Evolutionary conservation across 2,113 vertebrate genomes (phyloP).

Genomic region (Lampris megalopsis): DNA sequence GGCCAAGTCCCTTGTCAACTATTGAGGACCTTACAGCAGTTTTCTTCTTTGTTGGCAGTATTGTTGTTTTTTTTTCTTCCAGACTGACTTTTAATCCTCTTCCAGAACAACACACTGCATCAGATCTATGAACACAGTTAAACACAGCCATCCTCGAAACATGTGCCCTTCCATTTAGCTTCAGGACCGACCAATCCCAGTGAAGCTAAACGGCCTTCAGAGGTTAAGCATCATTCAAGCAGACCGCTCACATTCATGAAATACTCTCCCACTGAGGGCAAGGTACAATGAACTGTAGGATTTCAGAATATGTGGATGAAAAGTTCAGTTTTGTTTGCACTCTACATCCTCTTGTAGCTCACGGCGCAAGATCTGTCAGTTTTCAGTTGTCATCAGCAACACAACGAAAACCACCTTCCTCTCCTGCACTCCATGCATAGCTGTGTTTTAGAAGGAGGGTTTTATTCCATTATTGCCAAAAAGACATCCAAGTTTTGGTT

Average conservation of each 20-base stretch:
- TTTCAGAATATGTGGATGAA: not conserved
- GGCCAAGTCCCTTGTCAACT: slow-evolving; percentile 28
- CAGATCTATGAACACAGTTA: not conserved
- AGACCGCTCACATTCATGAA: slow-evolving; percentile 9
- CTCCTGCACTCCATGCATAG: not conserved
- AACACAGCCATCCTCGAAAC: not conserved
- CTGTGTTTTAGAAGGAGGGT: slow-evolving; percentile 69
- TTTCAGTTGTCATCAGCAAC: slow-evolving; percentile 15
- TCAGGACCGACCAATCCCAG: slow-evolving; percentile 6
- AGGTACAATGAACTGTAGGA: slow-evolving; percentile 19
- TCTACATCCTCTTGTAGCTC: slow-evolving; percentile 18
- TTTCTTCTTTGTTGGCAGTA: slow-evolving; percentile 6
- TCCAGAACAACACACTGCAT: slow-evolving; percentile 6
- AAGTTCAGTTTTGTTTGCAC: not conserved
- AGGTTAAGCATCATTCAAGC: not conserved
- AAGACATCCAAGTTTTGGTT: slow-evolving; percentile 91
- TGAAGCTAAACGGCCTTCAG: not conserved
- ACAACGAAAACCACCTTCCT: slow-evolving; percentile 12
- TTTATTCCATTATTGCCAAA: slow-evolving; percentile 83
- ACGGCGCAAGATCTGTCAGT: slow-evolving; percentile 47
- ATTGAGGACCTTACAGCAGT: not conserved
- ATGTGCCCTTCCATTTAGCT: slow-evolving; percentile 10
- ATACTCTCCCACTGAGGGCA: slow-evolving; percentile 21
- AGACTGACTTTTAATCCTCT: slow-evolving; percentile 9
- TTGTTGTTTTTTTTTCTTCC: slow-evolving; percentile 15